These are phyloP conservation scores for Polymixis flavicincta DNA, from an alignment of 2,888 invertebrate genomes.

Conservation along the genomic window DNA sequence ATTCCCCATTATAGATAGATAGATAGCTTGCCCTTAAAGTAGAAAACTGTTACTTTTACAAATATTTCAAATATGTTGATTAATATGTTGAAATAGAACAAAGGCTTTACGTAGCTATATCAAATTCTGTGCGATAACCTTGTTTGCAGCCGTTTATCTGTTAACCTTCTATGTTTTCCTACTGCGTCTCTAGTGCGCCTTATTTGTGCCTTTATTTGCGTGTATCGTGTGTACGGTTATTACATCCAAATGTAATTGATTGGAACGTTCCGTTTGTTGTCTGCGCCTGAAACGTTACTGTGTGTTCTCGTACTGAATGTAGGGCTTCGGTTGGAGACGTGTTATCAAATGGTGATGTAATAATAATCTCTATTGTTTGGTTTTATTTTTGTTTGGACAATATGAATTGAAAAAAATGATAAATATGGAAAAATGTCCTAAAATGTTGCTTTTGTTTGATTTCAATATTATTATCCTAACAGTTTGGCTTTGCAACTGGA, in stretches of 20 bases:
- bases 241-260: constrained; percentile 59
- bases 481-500: not conserved
- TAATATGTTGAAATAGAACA: not conserved
- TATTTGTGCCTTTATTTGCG: constrained; percentile 43
- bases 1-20: not conserved
- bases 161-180: constrained; percentile 15
- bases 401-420: not conserved
- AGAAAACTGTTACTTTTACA: not conserved
- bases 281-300: constrained; percentile 5
- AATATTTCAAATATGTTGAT: not conserved
- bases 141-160: not conserved
- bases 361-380: not conserved
- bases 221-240: constrained; percentile 49
- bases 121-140: too few species aligned
- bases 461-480: not conserved
- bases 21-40: not conserved
- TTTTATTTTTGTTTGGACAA: too few species aligned
- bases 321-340: not conserved
- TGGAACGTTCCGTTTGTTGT: constrained; percentile 50
- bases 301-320: not conserved
- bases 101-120: not conserved
- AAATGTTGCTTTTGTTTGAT: not conserved
- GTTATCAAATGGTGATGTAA: too few species aligned
- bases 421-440: too few species aligned
- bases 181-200: not conserved